These are phyloP conservation scores for Phaedon cochleariae DNA, from an alignment of 2,888 invertebrate species.

Conservation along the genomic window DNA sequence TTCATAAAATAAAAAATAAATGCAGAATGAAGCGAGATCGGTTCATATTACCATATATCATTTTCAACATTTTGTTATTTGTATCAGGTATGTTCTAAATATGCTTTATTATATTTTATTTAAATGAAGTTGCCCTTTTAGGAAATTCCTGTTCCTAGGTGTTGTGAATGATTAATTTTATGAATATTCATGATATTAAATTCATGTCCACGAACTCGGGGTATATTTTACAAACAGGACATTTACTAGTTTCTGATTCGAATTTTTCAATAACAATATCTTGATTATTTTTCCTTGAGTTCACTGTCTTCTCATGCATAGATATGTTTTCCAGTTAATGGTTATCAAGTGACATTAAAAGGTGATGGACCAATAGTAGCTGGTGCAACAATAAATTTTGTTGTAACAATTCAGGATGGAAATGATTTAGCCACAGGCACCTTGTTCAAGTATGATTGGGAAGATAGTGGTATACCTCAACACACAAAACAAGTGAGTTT, in stretches of 20 bases:
- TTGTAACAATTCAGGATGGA: slow-evolving; percentile 65
- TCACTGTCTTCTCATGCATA: too few species aligned
- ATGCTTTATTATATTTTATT: background rate
- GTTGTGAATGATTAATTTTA: too few species aligned
- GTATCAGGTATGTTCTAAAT: background rate
- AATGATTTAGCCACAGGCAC: slow-evolving; percentile 60
- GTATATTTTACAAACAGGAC: too few species aligned
- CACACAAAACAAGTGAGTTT: slow-evolving; percentile 63
- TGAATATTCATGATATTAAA: too few species aligned
- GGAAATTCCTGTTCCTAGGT: too few species aligned
- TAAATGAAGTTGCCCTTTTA: too few species aligned
- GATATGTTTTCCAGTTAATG: background rate
- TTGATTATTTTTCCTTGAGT: too few species aligned
- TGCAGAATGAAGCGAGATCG: background rate
- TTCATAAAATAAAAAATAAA: background rate
- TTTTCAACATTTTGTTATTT: background rate
- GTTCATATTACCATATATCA: background rate
- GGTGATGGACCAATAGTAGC: slow-evolving; percentile 75
- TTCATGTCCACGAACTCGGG: too few species aligned
- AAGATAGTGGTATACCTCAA: slow-evolving; percentile 67
- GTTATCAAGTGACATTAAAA: slow-evolving; percentile 18
- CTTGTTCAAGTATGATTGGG: slow-evolving; percentile 68
- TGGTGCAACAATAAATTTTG: slow-evolving; percentile 77
- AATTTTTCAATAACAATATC: too few species aligned
- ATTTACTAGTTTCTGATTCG: too few species aligned